Evolutionary conservation across 2,113 vertebrate genomes (phyloP).

Genomic region (Dermatemys mawii): DNA sequence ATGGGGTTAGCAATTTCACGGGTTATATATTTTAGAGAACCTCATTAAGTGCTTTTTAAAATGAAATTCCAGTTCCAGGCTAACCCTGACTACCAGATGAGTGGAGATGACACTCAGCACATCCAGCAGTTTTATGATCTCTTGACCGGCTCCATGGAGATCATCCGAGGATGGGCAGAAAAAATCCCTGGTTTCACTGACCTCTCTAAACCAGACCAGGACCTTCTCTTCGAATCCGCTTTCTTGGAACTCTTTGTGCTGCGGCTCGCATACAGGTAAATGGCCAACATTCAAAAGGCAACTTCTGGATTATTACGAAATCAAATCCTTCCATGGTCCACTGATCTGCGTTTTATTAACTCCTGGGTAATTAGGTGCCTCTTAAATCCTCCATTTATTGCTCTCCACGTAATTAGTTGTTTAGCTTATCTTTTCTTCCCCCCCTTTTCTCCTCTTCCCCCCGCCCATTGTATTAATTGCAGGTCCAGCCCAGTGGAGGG

Average conservation of each 20-base stretch:
- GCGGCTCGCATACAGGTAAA: slow-evolving; percentile 95
- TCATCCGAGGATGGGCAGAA: slow-evolving; percentile 98
- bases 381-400: slow-evolving; percentile 89
- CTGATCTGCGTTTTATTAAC: slow-evolving; percentile 86
- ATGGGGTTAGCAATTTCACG: slow-evolving; percentile 92
- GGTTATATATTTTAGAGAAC: slow-evolving; percentile 92
- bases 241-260: slow-evolving; percentile 98
- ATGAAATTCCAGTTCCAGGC: slow-evolving; percentile 98
- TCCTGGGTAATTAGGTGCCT: slow-evolving; percentile 85
- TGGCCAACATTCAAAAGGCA: not conserved
- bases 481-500: slow-evolving; percentile 99
- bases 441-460: not conserved
- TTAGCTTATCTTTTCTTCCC: slow-evolving; percentile 73
- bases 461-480: slow-evolving; percentile 73
- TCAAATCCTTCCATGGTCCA: slow-evolving; percentile 80
- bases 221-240: slow-evolving; percentile 97
- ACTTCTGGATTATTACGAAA: slow-evolving; percentile 35
- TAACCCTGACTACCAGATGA: slow-evolving; percentile 98
- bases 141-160: slow-evolving; percentile 99
- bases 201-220: slow-evolving; percentile 93
- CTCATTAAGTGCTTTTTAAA: slow-evolving; percentile 90
- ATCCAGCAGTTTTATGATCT: slow-evolving; percentile 99
- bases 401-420: slow-evolving; percentile 86
- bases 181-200: slow-evolving; percentile 96
- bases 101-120: slow-evolving; percentile 97